Evolutionary conservation across 2,888 invertebrate species (phyloP).

Genomic region (Archips crataeganus): DNA sequence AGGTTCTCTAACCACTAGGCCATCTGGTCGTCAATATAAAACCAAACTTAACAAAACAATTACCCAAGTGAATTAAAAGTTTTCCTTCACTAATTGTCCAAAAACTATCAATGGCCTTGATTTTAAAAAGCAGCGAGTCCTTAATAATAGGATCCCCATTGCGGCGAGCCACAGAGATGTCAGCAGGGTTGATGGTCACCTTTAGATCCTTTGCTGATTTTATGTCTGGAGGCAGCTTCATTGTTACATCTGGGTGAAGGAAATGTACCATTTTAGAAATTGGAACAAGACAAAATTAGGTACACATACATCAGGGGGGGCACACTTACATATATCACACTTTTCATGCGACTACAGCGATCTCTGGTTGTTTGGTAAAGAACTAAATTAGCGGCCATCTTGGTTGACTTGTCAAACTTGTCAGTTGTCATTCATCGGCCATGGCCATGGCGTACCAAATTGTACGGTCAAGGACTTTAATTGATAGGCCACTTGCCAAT

Average conservation of each 20-base stretch:
- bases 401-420: too few species aligned
- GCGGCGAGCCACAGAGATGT: conserved; percentile 60
- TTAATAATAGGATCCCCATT: conserved; percentile 85
- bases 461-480: too few species aligned
- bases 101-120: conserved; percentile 89
- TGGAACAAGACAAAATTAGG: neutral
- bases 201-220: conserved; percentile 88
- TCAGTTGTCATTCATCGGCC: too few species aligned
- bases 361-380: too few species aligned
- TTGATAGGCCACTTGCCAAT: too few species aligned
- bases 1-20: too few species aligned
- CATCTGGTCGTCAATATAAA: too few species aligned
- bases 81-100: conserved; percentile 91
- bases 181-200: conserved; percentile 85
- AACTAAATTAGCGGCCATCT: too few species aligned
- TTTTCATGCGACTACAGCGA: too few species aligned
- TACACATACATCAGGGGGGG: too few species aligned
- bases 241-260: conserved; percentile 83
- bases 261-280: neutral
- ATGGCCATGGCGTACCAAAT: too few species aligned
- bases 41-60: conserved; percentile 2
- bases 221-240: conserved; percentile 86
- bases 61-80: conserved; percentile 86
- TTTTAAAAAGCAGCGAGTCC: conserved; percentile 88
- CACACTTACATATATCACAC: too few species aligned